Evolutionary conservation across 1,140 invertebrate genomes (phyloP).

Genomic region (Drosophila azteca): DNA sequence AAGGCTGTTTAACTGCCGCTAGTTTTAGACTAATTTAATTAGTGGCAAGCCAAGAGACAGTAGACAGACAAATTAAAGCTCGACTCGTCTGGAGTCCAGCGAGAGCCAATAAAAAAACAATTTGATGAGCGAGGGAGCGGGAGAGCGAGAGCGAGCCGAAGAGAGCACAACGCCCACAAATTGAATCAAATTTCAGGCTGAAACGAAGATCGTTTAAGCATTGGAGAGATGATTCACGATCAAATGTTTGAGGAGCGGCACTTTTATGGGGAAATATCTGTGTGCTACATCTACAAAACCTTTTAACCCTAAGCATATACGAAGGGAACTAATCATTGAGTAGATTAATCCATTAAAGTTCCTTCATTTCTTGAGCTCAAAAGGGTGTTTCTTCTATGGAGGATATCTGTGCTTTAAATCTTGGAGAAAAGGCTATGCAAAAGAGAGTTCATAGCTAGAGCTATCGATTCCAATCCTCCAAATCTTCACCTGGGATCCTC

Average conservation of each 20-base stretch:
- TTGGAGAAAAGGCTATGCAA: background rate
- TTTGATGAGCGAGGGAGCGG: slow-evolving; percentile 29
- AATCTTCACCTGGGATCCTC: background rate
- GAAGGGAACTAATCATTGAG: too few species aligned
- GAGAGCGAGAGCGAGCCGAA: slow-evolving; percentile 8
- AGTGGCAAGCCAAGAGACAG: slow-evolving; percentile 28
- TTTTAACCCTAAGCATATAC: too few species aligned
- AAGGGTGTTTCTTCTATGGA: too few species aligned
- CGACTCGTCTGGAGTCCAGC: background rate
- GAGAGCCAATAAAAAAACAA: slow-evolving; percentile 12
- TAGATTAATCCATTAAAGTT: background rate
- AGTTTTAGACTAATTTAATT: slow-evolving; percentile 65
- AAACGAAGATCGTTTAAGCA: background rate
- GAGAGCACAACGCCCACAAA: slow-evolving; percentile 47
- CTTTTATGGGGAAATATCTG: too few species aligned
- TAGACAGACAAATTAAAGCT: slow-evolving; percentile 17
- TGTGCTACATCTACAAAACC: too few species aligned
- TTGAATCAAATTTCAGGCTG: slow-evolving; percentile 6
- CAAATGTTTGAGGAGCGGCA: too few species aligned
- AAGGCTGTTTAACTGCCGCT: slow-evolving; percentile 7
- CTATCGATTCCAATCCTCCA: background rate
- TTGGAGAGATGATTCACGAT: slow-evolving; percentile 15
- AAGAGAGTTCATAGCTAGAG: background rate
- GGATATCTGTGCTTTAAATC: slow-evolving; percentile 14
- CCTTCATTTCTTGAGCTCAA: background rate